Base-by-base conservation (phyloP, 1,140 invertebrate species). In the Apis cerana region DNA sequence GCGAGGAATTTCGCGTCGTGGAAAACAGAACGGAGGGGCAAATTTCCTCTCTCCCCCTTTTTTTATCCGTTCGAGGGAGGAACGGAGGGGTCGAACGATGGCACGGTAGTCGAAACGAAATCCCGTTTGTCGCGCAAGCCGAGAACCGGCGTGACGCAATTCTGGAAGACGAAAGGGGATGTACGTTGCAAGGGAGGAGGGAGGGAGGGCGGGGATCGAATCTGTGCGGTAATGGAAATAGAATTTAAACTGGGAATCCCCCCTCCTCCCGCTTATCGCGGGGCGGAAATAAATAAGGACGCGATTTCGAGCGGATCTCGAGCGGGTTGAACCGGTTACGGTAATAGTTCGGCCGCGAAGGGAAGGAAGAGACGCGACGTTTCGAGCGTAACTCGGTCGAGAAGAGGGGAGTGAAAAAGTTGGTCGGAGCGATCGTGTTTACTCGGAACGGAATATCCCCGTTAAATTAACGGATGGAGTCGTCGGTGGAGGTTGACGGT, bases 401-500 rank as follows among this genome's bases (percentile, higher is more conserved):
- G 23, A 62, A 15, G 21, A 21, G 61, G 23, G n/a, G 12, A 59
- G 8, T 56, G 67, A 68, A 50, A 43, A 19, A 27, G 27, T 21
- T 56, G 17, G 1, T 19, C n/a, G 56, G 11, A 11, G 21, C 2
- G 19, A 7, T 52, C 21, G 33, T 48, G 27, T 74, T 59, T 59
- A 43, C 56, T 17, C 13, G 19, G 48, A 5, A 75, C 56, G 21
- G 68, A 72, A 80, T 21, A 80, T 80, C 52, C 65, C 80, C 70
- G 84, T 80, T 58, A 72, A 80, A 50, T 86, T 83, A 79, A 48
- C 61, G 56, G 33, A 67, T 1, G 65, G 17, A 71, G 65, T 68
- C 58, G 67, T 50, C 59, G 64, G 23, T 23, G 50, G 48, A 71
- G 71, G 59, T 50, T 8, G 9, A 54, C 11, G 13, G 43, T 58